Evolutionary conservation across 2,113 vertebrate species (phyloP).

Genomic region (Lophotis ruficrista): DNA sequence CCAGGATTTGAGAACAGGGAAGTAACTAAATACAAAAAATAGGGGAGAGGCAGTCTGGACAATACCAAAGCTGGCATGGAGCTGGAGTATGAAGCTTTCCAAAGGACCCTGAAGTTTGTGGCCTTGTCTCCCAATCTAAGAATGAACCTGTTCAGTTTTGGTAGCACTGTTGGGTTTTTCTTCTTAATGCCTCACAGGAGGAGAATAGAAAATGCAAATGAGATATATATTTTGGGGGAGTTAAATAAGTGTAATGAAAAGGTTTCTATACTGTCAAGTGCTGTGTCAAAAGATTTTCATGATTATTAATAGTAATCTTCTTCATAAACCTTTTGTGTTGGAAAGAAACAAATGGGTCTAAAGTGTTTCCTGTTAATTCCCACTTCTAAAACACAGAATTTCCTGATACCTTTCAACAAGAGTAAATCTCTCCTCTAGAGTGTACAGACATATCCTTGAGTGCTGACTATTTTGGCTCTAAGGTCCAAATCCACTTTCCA

Average conservation of each 20-base stretch:
- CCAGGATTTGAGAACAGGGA: neutral
- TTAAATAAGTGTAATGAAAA: constrained; percentile 4
- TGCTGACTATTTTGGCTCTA: neutral
- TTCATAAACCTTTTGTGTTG: neutral
- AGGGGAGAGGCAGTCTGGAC: neutral
- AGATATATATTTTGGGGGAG: neutral
- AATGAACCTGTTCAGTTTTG: neutral
- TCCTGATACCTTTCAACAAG: neutral
- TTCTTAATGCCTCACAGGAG: neutral
- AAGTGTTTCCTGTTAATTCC: constrained; percentile 1
- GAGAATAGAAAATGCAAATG: constrained; percentile 22
- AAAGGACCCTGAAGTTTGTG: neutral
- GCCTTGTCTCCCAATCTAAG: neutral
- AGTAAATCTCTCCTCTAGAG: neutral
- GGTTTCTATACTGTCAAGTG: constrained; percentile 20
- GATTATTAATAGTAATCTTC: constrained; percentile 1
- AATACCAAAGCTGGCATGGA: neutral
- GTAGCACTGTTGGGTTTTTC: neutral
- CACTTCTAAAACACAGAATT: neutral
- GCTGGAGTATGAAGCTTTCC: neutral
- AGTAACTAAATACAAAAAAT: neutral
- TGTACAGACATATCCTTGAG: neutral
- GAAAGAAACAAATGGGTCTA: neutral
- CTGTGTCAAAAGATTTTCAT: constrained; percentile 17
- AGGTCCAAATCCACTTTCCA: neutral